Evolutionary conservation across 2,888 invertebrate genomes (phyloP).

Genomic region (Phyto melanocephala): DNA sequence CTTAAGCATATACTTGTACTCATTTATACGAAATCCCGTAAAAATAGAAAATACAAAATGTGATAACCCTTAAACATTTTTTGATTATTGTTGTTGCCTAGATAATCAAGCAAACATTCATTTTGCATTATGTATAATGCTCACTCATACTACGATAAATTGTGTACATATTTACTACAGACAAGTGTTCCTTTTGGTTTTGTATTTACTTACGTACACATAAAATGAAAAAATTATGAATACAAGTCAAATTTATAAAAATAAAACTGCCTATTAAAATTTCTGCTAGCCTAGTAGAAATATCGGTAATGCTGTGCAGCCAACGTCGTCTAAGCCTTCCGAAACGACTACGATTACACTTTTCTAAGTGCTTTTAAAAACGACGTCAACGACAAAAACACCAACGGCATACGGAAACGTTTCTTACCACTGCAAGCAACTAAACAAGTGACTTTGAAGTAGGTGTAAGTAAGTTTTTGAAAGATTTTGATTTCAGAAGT

Average conservation of each 20-base stretch:
- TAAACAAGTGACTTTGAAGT: conserved; percentile 21
- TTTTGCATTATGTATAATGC: not conserved
- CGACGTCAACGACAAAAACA: not conserved
- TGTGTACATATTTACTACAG: not conserved
- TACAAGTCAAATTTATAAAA: too few relatives aligned
- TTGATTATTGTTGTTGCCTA: not conserved
- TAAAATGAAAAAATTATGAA: not conserved
- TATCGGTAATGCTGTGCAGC: conserved; percentile 78
- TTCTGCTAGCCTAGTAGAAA: conserved; percentile 74
- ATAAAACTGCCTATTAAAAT: not conserved
- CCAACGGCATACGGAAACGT: not conserved
- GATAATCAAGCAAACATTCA: not conserved
- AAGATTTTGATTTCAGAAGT: not conserved
- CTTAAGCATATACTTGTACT: too few relatives aligned
- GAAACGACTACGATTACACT: conserved; percentile 56
- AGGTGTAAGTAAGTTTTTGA: not conserved
- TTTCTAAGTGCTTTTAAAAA: not conserved
- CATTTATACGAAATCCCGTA: not conserved
- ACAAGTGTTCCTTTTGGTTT: not conserved
- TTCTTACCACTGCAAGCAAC: conserved; percentile 3
- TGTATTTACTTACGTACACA: not conserved
- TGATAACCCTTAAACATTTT: not conserved
- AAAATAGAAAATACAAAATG: too few relatives aligned
- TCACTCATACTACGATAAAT: not conserved
- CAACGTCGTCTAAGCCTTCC: conserved; percentile 64